Evolutionary conservation across 2,113 vertebrate species (phyloP), one percentile per base, ranked within the genome.

Genomic region (Carassius auratus): DNA sequence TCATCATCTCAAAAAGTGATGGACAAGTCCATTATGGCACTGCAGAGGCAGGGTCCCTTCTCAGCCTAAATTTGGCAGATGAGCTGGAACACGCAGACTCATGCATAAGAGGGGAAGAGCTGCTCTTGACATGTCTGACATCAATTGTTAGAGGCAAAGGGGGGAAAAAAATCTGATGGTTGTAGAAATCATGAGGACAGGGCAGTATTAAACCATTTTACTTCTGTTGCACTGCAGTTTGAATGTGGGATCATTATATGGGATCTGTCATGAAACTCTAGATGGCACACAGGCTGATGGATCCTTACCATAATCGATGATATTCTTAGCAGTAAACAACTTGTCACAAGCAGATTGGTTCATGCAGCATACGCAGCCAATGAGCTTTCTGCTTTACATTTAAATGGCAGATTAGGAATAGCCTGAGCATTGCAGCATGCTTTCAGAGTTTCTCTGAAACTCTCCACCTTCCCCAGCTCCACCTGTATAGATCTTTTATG

Each of bases 1-100:
- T 68, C 68, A 75, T 61, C 71, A 42, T 71, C 81, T 74, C 33
- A 68, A 61, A 50, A 52, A 76, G 78, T 83, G 84, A 88, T 79
- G 85, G 88, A 89, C 81, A 91, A 76, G 75, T 89, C 85, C 86
- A 90, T 93, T 91, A 91, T 93, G 64, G 14, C 68, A 68, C 69
- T 88, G 45, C 80, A 89, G 88, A 87, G 76, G 50, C 77, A 85
- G 62, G 87, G 87, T 90, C 89, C 88, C 83, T 92, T 87, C 84
- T 8, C 76, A 68, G 91, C 91, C 88, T 83, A 21, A 89, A 91
- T 91, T 88, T 89, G 89, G 86, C 89, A 87, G 82, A 74, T 30
- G 76, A 79, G 64, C 59, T 74, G 68, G 76, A 83, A 55, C 15
- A 69, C 21, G 33, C 36, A 59, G 10, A 19, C 21, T 66, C 26